Percentiles rank a stretch among this genome's conserved stretches.
These are phyloP conservation scores for Porites cylindrica DNA, from an alignment of 92 coral and sea anemone genomes.

Conservation along the genomic window DNA sequence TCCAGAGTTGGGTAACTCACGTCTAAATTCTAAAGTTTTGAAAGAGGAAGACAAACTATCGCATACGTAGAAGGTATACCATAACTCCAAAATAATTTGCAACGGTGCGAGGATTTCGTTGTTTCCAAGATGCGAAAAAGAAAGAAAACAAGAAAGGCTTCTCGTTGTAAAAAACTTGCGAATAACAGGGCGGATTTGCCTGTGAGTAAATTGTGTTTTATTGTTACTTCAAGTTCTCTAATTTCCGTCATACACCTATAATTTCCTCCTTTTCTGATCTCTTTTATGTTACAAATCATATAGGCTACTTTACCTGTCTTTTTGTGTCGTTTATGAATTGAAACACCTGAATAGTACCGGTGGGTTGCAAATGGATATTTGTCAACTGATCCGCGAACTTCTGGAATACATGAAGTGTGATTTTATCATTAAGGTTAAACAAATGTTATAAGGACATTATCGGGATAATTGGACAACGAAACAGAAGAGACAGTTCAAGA, in stretches of 20 bases:
- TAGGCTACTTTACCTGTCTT: background rate
- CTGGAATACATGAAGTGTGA: background rate
- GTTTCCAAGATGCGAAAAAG: no score
- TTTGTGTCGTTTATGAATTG: background rate
- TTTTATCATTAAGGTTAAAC: background rate
- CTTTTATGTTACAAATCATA: no score
- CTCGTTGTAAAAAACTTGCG: no score
- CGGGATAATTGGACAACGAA: background rate
- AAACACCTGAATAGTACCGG: background rate
- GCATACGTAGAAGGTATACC: no score
- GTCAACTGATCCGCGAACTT: background rate
- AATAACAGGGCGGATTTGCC: no score
- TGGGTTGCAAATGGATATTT: background rate
- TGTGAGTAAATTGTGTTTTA: background rate
- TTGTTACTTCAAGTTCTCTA: background rate
- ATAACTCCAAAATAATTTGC: no score
- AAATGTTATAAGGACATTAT: background rate
- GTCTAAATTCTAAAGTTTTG: background rate
- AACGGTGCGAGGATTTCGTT: no score
- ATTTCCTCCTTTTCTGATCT: background rate
- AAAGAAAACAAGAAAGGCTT: no score
- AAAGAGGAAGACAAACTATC: no score
- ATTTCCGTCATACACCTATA: background rate
- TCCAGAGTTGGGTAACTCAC: background rate
- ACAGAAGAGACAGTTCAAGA: no score